Evolutionary conservation across 2,797 vertebrate genomes (phyloP).

Genomic region (Gallinago nigripennis): DNA sequence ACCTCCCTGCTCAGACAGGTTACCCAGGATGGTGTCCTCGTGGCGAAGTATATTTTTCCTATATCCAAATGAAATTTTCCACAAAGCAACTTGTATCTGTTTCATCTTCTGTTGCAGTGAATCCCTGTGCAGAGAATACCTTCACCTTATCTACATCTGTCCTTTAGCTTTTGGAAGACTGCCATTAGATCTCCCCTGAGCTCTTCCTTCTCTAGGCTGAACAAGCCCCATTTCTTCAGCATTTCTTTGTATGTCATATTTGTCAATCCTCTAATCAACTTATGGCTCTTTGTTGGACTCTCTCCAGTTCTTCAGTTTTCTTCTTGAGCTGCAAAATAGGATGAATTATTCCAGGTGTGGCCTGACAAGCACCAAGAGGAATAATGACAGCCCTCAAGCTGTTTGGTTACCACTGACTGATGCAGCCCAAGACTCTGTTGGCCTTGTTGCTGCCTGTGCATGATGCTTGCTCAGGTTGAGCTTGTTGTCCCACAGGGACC

Average conservation of each 20-base stretch:
- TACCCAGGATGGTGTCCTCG: background rate
- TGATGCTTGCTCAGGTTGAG: background rate
- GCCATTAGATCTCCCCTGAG: background rate
- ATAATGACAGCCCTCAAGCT: background rate
- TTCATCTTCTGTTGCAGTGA: background rate
- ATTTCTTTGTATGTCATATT: background rate
- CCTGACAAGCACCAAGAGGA: background rate
- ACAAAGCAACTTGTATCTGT: background rate
- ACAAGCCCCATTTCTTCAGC: background rate
- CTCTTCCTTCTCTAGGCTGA: background rate
- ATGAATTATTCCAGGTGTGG: background rate
- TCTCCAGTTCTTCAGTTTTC: background rate
- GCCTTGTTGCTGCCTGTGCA: fast-evolving
- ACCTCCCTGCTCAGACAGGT: fast-evolving
- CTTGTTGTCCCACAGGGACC: background rate
- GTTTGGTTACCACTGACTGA: background rate
- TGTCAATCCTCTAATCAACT: background rate
- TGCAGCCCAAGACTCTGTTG: background rate
- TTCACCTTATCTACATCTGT: background rate
- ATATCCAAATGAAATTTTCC: background rate
- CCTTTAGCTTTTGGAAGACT: background rate
- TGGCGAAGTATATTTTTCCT: background rate
- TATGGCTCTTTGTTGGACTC: background rate
- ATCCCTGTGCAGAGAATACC: background rate
- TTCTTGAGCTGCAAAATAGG: background rate